Evolutionary conservation across 1,140 invertebrate genomes (phyloP).

Genomic region (Teleopsis dalmanni): DNA sequence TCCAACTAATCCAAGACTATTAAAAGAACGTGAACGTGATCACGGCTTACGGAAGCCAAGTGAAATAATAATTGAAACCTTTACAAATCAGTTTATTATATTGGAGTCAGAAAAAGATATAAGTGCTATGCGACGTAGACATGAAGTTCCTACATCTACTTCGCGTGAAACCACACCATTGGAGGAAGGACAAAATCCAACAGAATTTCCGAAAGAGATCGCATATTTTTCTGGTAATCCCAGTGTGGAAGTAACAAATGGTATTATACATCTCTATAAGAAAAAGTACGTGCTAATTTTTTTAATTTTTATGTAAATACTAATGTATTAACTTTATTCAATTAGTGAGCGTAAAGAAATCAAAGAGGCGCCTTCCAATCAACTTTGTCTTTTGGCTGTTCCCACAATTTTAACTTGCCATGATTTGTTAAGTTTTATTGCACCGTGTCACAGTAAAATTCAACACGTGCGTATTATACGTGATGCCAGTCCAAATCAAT

Average conservation of each 20-base stretch:
- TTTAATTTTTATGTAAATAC: background rate
- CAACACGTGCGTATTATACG: slow-evolving; percentile 87
- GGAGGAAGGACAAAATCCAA: slow-evolving; percentile 35
- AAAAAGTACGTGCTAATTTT: slow-evolving; percentile 62
- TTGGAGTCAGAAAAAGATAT: slow-evolving; percentile 1
- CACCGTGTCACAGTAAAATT: slow-evolving; percentile 84
- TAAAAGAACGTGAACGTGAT: slow-evolving; percentile 44
- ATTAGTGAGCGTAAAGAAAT: slow-evolving; percentile 54
- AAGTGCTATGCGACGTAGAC: background rate
- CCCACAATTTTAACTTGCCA: slow-evolving; percentile 88
- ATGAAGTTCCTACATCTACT: slow-evolving; percentile 19
- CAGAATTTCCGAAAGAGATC: slow-evolving; percentile 54
- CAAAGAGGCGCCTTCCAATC: slow-evolving; percentile 64
- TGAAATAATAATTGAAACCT: slow-evolving; percentile 60
- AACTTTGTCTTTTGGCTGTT: slow-evolving; percentile 86
- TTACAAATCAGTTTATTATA: slow-evolving; percentile 50
- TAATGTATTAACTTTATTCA: slow-evolving; percentile 10
- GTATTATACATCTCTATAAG: slow-evolving; percentile 92
- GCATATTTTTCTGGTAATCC: slow-evolving; percentile 94
- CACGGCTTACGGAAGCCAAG: slow-evolving; percentile 52
- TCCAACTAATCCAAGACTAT: slow-evolving; percentile 37
- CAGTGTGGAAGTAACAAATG: slow-evolving; percentile 91
- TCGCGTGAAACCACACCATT: slow-evolving; percentile 44
- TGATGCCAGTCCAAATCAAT: slow-evolving; percentile 84
- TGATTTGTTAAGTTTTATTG: slow-evolving; percentile 90